phyloP scores from a whole-genome alignment of 2,113 vertebrate species.

The Nerophis ophidion region DNA sequence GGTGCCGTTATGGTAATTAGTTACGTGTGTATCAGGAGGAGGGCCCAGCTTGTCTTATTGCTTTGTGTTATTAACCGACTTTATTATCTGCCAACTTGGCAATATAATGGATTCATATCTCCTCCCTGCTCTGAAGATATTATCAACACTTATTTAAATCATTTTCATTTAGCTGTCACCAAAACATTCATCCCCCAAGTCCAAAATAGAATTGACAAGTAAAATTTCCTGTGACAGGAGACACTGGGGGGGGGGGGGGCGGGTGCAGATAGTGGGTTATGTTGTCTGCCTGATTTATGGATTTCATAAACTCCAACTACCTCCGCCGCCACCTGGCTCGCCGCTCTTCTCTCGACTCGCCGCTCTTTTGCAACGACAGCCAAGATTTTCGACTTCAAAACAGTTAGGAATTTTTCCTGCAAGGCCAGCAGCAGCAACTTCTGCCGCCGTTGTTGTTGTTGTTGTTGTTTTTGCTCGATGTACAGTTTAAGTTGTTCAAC shows the following conservation, averaged over 20 bases:
- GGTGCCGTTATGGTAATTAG: conserved; percentile 57
- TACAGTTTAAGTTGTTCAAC: too few species aligned
- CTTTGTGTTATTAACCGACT: conserved; percentile 51
- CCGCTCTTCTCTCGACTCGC: conserved; percentile 54
- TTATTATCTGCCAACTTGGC: conserved; percentile 55
- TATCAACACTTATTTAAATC: conserved; percentile 60
- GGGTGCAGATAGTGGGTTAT: conserved; percentile 40
- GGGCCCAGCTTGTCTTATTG: conserved; percentile 33
- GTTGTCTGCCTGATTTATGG: conserved; percentile 71
- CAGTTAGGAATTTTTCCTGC: too few species aligned
- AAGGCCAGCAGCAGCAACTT: background rate
- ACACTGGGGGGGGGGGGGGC: conserved; percentile 13
- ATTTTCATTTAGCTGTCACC: conserved; percentile 60
- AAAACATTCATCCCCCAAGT: conserved; percentile 53
- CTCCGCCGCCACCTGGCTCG: conserved; percentile 53
- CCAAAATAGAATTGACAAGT: conserved; percentile 50
- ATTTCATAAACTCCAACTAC: conserved; percentile 68
- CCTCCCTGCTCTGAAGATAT: conserved; percentile 43
- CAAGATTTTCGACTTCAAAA: conserved; percentile 25
- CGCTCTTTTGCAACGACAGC: conserved; percentile 47
- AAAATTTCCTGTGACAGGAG: conserved; percentile 54
- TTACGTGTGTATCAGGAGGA: conserved; percentile 31
- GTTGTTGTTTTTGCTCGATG: too few species aligned
- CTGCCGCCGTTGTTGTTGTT: too few species aligned
- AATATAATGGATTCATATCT: conserved; percentile 52